Conservation (phyloP, 2,113 vertebrate genomes). For the Monopterus albus region DNA sequence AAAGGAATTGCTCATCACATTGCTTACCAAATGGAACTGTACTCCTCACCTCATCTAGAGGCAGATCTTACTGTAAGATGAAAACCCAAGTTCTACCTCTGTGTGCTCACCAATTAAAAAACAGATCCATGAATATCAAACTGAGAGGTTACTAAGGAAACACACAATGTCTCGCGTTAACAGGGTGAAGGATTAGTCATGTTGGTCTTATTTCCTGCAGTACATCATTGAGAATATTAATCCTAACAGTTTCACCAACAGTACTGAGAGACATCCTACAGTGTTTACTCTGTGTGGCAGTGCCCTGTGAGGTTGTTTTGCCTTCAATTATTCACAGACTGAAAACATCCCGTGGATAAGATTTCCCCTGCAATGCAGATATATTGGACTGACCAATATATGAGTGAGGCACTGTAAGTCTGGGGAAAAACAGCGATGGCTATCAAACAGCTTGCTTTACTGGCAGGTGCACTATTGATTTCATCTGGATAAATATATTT, state of each 20-base stretch:
- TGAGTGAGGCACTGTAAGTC: constrained; percentile 20
- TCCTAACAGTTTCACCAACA: background rate
- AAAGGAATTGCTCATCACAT: constrained; percentile 42
- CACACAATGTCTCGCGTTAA: constrained; percentile 24
- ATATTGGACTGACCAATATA: constrained; percentile 52
- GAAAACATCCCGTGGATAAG: constrained; percentile 60
- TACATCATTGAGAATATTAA: constrained; percentile 20
- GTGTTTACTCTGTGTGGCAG: constrained; percentile 56
- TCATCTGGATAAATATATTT: constrained; percentile 34
- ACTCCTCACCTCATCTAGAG: constrained; percentile 17
- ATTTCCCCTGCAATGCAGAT: constrained; percentile 74
- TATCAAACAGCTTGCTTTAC: constrained; percentile 30
- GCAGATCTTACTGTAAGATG: constrained; percentile 26
- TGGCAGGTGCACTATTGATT: constrained; percentile 45
- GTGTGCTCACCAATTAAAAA: constrained; percentile 30
- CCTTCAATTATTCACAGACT: constrained; percentile 70
- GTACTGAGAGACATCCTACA: constrained; percentile 40
- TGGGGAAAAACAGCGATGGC: background rate
- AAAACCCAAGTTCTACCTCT: constrained; percentile 17
- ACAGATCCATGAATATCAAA: constrained; percentile 17
- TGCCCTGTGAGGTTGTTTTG: constrained; percentile 52
- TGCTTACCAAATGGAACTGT: constrained; percentile 38
- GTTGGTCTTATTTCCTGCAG: constrained; percentile 16
- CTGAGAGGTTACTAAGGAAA: constrained; percentile 26
- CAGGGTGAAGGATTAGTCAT: constrained; percentile 8